Base-by-base conservation (phyloP, 1,140 invertebrate species). In the Oreohelix idahoensis region DNA sequence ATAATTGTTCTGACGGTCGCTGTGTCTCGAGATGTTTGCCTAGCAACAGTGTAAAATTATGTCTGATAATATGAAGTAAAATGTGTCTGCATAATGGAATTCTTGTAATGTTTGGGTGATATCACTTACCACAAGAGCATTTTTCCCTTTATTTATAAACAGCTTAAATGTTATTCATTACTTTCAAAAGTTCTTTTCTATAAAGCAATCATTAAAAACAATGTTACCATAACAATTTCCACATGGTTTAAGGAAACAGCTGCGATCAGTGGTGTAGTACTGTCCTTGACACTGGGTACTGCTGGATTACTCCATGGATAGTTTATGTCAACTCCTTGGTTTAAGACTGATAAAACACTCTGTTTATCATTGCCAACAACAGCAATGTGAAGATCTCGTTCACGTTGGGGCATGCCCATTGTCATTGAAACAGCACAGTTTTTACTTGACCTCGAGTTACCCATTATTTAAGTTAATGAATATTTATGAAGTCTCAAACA, bases 181-280 rank as follows among this genome's bases (percentile, higher is more conserved):
- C n/a, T n/a, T n/a, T n/a, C n/a, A n/a, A n/a, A n/a, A n/a, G n/a
- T 58, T 11, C 23, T 23, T 58, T 58, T 58, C 32, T 36, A 49
- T 0, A 42, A 35, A 26, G 23, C 11, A 51, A 45, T 35, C 51
- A 83, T 23, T 76, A 83, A 45, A 49, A 23, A 73, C 15, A 32
- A 85, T 17, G 84, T 74, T 85, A 91, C 92, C 88, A 89, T 87
- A 69, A 89, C 89, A 51, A 92, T 90, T 82, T 92, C 91, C 42
- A 90, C 90, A 89, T 92, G 89, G 79, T 92, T 92, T 10, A 92
- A 86, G 8, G 92, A 92, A 0, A 92, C 92, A 39, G 92, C 91
- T 75, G 90, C 90, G 39, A 92, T 86, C 4, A 92, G 86, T 23
- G 92, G 92, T 1, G 92, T 92, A 17, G 89, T 91, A 63, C 92